Evolutionary conservation across 2,888 invertebrate genomes (phyloP).

Genomic region (Microctonus brassicae): DNA sequence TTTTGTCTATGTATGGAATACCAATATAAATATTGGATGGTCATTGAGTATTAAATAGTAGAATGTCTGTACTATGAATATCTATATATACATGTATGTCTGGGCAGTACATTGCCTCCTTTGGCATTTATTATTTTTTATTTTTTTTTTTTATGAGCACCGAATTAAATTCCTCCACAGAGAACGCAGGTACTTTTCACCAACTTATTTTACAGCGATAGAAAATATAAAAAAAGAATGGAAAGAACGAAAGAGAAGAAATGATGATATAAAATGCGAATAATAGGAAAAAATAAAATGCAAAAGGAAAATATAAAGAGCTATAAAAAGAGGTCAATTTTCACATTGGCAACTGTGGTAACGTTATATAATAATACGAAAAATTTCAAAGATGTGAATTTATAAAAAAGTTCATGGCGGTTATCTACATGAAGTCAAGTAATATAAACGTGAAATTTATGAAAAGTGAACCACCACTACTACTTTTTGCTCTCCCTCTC

Average conservation of each 20-base stretch:
- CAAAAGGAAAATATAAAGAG: neutral
- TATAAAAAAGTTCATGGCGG: conserved; percentile 20
- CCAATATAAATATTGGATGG: conserved; percentile 42
- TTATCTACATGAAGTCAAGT: conserved; percentile 11
- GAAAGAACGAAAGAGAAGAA: too few species aligned
- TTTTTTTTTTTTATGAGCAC: neutral
- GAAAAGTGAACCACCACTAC: conserved; percentile 15
- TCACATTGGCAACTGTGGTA: neutral
- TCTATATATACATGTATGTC: neutral
- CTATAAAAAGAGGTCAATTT: conserved; percentile 11
- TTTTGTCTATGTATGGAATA: conserved; percentile 36
- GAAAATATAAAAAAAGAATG: neutral
- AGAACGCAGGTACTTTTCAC: neutral
- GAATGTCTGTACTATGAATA: neutral
- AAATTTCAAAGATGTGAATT: conserved; percentile 25
- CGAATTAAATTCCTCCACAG: conserved; percentile 8
- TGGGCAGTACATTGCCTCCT: neutral
- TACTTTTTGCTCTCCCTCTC: neutral
- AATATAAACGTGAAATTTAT: conserved; percentile 37
- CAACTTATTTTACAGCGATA: neutral
- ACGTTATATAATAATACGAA: neutral
- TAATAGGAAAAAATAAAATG: neutral
- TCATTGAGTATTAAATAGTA: conserved; percentile 39
- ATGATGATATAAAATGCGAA: neutral
- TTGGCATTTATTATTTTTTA: neutral